Conservation (phyloP, 2,113 vertebrate genomes). For the Genyomyrus donnyi region DNA sequence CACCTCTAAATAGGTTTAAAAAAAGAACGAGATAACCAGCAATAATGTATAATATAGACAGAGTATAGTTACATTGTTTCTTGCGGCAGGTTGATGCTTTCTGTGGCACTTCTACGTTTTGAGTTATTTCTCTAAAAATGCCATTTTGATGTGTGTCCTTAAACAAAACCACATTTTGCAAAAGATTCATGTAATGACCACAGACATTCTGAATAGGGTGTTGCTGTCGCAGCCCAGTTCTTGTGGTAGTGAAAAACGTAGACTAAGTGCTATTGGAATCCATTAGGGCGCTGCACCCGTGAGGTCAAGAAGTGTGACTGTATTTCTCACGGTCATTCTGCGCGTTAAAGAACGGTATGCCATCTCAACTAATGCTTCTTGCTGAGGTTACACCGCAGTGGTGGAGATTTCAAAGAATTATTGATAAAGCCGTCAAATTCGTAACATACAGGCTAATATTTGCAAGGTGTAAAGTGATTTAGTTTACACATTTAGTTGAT, state of each 20-base stretch:
- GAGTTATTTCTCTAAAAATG: neutral
- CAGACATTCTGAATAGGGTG: neutral
- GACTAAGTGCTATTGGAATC: neutral
- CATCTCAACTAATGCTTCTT: neutral
- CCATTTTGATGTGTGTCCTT: neutral
- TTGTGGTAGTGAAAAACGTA: neutral
- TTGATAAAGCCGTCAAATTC: neutral
- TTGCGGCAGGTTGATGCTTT: neutral
- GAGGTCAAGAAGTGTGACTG: neutral
- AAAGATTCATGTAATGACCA: neutral
- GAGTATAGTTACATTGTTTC: neutral
- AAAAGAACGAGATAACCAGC: neutral
- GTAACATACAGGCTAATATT: neutral
- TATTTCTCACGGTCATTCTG: neutral
- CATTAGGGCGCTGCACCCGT: neutral
- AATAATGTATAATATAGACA: neutral
- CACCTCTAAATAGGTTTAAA: neutral
- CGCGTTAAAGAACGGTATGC: neutral
- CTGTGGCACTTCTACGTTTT: neutral
- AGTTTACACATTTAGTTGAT: neutral
- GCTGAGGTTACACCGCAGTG: neutral
- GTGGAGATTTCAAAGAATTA: neutral
- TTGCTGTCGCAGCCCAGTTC: neutral
- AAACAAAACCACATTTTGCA: neutral
- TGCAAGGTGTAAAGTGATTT: neutral